phyloP scores from a whole-genome alignment of 2,113 vertebrate genomes.

The Ifrita kowaldi region DNA sequence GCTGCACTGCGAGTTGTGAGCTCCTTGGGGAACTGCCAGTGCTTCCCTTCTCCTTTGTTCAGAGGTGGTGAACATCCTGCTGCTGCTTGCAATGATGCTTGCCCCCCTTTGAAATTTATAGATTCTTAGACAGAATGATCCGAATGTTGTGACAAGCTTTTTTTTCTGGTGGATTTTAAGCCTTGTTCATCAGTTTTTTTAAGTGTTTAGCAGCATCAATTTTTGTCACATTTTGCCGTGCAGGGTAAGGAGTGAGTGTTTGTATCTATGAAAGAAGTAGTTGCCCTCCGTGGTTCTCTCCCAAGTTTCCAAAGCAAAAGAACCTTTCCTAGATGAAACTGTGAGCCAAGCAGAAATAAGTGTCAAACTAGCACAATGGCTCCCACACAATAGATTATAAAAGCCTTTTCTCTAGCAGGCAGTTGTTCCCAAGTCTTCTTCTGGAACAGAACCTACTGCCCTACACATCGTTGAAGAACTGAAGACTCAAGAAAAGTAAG shows the following conservation, averaged over 20 bases:
- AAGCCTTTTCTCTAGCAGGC: conserved; percentile 7
- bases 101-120: not conserved
- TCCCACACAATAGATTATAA: not conserved
- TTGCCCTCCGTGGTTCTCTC: not conserved
- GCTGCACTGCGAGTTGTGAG: not conserved
- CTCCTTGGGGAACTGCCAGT: not conserved
- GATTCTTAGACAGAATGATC: not conserved
- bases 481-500: conserved; percentile 22
- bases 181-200: not conserved
- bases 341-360: conserved; percentile 19
- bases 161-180: not conserved
- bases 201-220: not conserved
- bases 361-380: conserved; percentile 6
- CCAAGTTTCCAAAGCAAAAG: not conserved
- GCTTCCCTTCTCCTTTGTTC: not conserved
- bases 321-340: not conserved
- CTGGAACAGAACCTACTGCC: conserved; percentile 44
- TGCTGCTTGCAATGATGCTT: not conserved
- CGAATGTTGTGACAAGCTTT: not conserved
- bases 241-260: not conserved
- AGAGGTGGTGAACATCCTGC: not conserved
- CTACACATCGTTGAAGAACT: conserved; percentile 14
- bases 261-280: not conserved
- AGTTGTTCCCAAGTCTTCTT: conserved; percentile 26
- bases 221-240: not conserved